phyloP scores from a whole-genome alignment of 2,113 vertebrate species.

The Notarius quadriscutis region DNA sequence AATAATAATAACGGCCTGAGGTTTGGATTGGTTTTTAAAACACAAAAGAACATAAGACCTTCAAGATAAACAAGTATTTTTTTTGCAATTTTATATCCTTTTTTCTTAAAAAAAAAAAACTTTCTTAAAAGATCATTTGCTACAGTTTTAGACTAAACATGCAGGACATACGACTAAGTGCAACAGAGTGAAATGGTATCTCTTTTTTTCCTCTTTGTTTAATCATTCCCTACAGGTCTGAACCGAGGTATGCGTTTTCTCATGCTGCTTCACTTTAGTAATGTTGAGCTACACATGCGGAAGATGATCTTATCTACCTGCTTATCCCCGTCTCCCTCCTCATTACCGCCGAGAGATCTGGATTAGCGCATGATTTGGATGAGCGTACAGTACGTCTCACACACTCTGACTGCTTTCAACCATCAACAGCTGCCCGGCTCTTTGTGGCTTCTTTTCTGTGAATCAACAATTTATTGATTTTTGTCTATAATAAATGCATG shows the following conservation, averaged over 20 bases:
- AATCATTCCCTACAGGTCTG: slow-evolving; percentile 94
- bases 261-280: slow-evolving; percentile 97
- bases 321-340: slow-evolving; percentile 69
- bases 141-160: slow-evolving; percentile 96
- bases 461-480: slow-evolving; percentile 69
- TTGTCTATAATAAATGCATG: slow-evolving; percentile 65
- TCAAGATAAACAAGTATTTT: slow-evolving; percentile 78
- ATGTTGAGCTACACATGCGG: slow-evolving; percentile 95
- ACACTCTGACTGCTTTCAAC: slow-evolving; percentile 73
- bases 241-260: slow-evolving; percentile 96
- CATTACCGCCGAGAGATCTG: slow-evolving; percentile 76
- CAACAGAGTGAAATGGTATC: slow-evolving; percentile 92
- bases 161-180: slow-evolving; percentile 95
- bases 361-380: slow-evolving; percentile 70
- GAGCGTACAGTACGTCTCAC: slow-evolving; percentile 67
- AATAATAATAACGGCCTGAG: slow-evolving; percentile 77
- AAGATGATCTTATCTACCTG: slow-evolving; percentile 90
- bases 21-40: slow-evolving; percentile 87
- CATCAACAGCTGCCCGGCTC: slow-evolving; percentile 84
- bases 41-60: slow-evolving; percentile 68
- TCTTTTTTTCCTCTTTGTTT: slow-evolving; percentile 76
- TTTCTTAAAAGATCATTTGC: slow-evolving; percentile 72
- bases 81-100: slow-evolving; percentile 62
- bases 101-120: slow-evolving; percentile 29
- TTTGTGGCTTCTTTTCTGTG: slow-evolving; percentile 71